Evolutionary conservation across 92 coral and sea anemone genomes (phyloP), one percentile per base, ranked within the genome.

Genomic region (Montipora capitata): DNA sequence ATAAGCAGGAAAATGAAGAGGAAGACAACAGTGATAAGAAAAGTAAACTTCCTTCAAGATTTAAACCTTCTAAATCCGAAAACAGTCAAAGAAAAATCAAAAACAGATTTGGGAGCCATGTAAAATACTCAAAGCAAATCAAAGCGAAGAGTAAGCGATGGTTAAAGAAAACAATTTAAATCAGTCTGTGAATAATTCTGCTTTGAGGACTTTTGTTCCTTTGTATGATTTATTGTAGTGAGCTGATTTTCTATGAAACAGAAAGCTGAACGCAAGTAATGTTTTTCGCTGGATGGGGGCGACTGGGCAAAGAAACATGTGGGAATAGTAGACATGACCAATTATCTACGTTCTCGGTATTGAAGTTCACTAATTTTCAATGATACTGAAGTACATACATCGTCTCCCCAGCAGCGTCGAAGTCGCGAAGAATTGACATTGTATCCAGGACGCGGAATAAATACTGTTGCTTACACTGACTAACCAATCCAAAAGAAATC

Each of bases 1-100:
- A 91, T 16, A 88, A 88, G 3, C 92, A 96, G 3, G 86, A 58
- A 69, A 72, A 40, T 51, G 81, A 81, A 15, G 79, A 81, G 15
- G 79, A 78, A 15, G 77, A 81, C 9, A 77, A 68, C 49, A 48
- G 72, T 18, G 70, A 72, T 3, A 83, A 72, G 18, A 72, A 66
- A 45, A 83, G 87, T 18, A 83, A 83, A 72, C 79, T 72, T 58
- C 87, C 87, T 20, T 48, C 79, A 64, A 83, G 80, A 72, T 83
- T 83, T 61, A 83, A 83, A 45, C 87, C 20, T 20, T 74, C 77
- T n/a, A 54, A 16, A 5, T 16, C 13, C 10, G 71, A 68, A 56
- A 41, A 68, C 16, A n/a, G 43, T n/a, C 39, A 81, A 40, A 51
- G n/a, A 48, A 40, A 38, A 40, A 68, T 68, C 52, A 67, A 68